These are phyloP conservation scores for Xiphias gladius DNA, from an alignment of 2,113 vertebrate genomes.

Conservation along the genomic window DNA sequence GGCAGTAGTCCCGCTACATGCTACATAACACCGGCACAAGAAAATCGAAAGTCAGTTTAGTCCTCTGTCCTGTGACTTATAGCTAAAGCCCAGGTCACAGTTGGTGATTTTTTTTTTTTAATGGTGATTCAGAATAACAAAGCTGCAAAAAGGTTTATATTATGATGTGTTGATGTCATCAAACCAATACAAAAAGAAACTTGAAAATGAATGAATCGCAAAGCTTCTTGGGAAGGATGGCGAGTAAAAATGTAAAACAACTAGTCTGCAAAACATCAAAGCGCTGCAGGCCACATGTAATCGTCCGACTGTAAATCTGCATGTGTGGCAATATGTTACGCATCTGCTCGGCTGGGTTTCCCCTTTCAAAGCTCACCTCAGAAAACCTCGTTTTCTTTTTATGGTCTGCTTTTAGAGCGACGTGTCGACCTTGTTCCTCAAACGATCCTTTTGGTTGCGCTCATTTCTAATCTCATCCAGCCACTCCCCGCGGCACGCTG, in stretches of 20 bases:
- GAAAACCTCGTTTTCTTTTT: background rate
- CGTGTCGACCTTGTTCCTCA: background rate
- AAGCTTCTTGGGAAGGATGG: background rate
- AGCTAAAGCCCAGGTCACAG: background rate
- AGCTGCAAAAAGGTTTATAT: background rate
- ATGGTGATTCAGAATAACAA: background rate
- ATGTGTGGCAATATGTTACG: background rate
- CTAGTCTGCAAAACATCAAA: background rate
- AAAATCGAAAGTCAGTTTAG: background rate
- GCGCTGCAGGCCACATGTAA: background rate
- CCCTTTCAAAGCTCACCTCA: background rate
- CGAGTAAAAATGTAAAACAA: background rate
- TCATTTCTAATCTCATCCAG: background rate
- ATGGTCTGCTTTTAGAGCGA: background rate
- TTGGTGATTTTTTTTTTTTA: background rate
- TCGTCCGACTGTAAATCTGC: background rate
- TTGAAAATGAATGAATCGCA: background rate
- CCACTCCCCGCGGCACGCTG: too few relatives aligned
- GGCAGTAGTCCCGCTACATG: background rate
- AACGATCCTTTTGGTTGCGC: background rate
- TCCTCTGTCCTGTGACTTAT: background rate
- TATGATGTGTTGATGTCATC: background rate
- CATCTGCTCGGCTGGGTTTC: background rate
- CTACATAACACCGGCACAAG: too few relatives aligned
- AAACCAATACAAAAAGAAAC: background rate